Evolutionary conservation across 2,113 vertebrate species (phyloP), one percentile per base, ranked within the genome.

Genomic region (Pituophis catenifer): DNA sequence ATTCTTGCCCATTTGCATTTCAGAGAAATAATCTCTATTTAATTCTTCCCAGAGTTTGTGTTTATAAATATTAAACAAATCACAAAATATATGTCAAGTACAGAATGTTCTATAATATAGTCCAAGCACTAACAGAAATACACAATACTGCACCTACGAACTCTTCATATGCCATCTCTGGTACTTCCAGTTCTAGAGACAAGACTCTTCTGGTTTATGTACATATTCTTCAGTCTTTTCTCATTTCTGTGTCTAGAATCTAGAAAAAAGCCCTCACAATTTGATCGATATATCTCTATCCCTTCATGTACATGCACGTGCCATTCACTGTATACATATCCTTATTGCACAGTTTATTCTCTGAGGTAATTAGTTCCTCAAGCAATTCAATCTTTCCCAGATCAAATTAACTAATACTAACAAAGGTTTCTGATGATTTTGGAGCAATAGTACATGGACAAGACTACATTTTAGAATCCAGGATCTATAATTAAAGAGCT

Each of bases 21-120:
- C 96, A 96, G 95, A 97, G 94, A 97, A 97, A 96, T 97, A 97
- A 97, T 97, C 96, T 94, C 92, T 95, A 96, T 96, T 97, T 96
- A 98, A 97, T 97, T 98, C 97, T 98, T 98, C 98, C 98, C 98
- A 99, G 98, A 98, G 98, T 98, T 81, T 98, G 96, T 97, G 95
- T 98, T 98, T 98, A 98, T 97, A 98, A 98, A 98, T 96, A 98
- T 96, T 95, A 97, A 97, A 98, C 97, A 97, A 98, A 97, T 96
- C 96, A 98, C 97, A 97, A 97, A 98, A 98, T 96, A 96, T 94
- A 95, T 96, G 96, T 96, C 96, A 98, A 97, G 96, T 98, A 98
- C 97, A 94, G 97, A 97, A 97, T 95, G 96, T 97, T 96, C 97
- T 96, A 98, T 97, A 97, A 88, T 95, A 97, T 96, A 97, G 95